Evolutionary conservation across 2,113 vertebrate genomes (phyloP).

Genomic region (Oreochromis spilurus): DNA sequence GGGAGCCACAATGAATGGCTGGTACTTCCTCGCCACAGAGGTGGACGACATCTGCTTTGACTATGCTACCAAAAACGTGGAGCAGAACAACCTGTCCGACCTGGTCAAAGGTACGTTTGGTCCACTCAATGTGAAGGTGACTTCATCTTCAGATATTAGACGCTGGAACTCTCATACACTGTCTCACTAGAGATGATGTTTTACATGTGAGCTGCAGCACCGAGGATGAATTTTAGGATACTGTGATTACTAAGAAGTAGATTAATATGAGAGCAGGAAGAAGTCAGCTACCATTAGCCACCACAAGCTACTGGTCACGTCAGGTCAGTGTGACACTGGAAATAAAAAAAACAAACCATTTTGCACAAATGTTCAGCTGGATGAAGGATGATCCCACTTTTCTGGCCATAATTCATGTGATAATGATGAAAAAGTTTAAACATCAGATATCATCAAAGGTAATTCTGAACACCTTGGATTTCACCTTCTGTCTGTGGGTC

Average conservation of each 20-base stretch:
- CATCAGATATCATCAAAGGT: not conserved
- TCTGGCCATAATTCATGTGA: not conserved
- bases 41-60: slow-evolving; percentile 98
- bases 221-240: not conserved
- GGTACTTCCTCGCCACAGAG: slow-evolving; percentile 98
- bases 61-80: slow-evolving; percentile 97
- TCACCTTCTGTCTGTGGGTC: not conserved
- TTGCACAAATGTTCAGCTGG: not conserved
- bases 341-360: not conserved
- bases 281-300: not conserved
- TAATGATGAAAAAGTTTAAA: not conserved
- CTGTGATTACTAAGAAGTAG: not conserved
- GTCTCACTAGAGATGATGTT: not conserved
- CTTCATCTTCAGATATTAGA: not conserved
- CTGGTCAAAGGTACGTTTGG: slow-evolving; percentile 88
- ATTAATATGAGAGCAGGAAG: not conserved
- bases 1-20: slow-evolving; percentile 94
- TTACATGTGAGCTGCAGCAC: not conserved
- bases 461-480: not conserved
- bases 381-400: not conserved
- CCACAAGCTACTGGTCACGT: not conserved
- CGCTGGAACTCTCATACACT: not conserved
- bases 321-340: not conserved
- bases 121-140: not conserved
- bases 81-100: slow-evolving; percentile 91